These are phyloP conservation scores for Eilema caniola DNA, from an alignment of 2,888 invertebrate species.

Conservation along the genomic window DNA sequence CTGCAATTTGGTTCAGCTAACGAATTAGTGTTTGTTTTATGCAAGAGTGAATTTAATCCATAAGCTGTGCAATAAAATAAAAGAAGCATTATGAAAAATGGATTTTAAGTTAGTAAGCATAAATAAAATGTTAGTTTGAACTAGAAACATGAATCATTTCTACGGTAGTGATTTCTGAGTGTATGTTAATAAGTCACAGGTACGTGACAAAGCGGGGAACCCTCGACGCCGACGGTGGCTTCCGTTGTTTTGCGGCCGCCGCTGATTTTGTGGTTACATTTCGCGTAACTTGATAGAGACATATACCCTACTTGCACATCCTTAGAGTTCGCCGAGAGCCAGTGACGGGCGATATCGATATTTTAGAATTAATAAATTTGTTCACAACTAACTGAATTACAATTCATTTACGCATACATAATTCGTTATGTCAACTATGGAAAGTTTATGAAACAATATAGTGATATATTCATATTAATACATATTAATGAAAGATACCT, in stretches of 20 bases:
- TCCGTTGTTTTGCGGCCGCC: conserved; percentile 83
- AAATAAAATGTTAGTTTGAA: conserved; percentile 24
- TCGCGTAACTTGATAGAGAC: conserved; percentile 85
- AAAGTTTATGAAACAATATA: neutral
- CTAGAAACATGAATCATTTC: conserved; percentile 39
- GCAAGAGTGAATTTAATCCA: conserved; percentile 74
- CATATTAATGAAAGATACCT: conserved; percentile 4
- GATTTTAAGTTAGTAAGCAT: conserved; percentile 28
- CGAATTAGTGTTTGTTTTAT: conserved; percentile 83
- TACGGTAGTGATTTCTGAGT: conserved; percentile 42
- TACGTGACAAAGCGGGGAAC: conserved; percentile 74
- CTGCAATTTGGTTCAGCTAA: conserved; percentile 79
- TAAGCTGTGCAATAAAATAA: conserved; percentile 55
- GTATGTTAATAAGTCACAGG: conserved; percentile 69
- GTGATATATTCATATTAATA: neutral
- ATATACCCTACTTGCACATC: conserved; percentile 73
- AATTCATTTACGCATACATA: neutral
- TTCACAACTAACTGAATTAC: neutral
- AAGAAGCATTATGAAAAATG: conserved; percentile 34
- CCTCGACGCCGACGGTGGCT: conserved; percentile 70
- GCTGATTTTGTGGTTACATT: conserved; percentile 85
- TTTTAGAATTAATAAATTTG: conserved; percentile 16
- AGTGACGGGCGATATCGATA: conserved; percentile 60
- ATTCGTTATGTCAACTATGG: neutral
- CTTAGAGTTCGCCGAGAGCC: conserved; percentile 62